Percentiles rank a stretch among this genome's conserved stretches.
phyloP scores from a whole-genome alignment of 2,113 vertebrate genomes.

The Dasyprocta punctata region DNA sequence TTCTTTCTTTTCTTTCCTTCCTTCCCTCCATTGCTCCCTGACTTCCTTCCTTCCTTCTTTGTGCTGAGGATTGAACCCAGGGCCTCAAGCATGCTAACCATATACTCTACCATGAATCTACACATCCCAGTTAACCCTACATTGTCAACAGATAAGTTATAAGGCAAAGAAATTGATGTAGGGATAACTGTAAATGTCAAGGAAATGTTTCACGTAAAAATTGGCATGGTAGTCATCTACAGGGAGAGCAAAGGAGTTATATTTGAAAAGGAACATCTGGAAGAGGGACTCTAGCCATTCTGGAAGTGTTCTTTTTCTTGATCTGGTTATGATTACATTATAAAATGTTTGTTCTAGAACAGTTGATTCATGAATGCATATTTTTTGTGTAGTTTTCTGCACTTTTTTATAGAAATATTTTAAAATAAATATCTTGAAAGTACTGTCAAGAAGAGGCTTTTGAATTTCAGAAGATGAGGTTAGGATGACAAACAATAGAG shows the following conservation, averaged over 20 bases:
- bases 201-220: background rate
- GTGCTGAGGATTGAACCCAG: too few species aligned
- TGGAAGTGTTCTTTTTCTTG: background rate
- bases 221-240: background rate
- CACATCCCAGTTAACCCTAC: background rate
- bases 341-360: background rate
- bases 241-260: background rate
- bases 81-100: background rate
- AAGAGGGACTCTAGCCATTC: background rate
- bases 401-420: background rate
- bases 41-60: background rate
- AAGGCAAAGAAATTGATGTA: background rate
- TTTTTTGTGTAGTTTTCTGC: background rate
- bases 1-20: background rate
- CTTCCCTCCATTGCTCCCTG: background rate
- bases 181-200: background rate
- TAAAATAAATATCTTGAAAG: background rate
- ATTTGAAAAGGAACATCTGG: background rate
- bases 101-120: background rate
- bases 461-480: background rate
- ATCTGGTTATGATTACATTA: background rate
- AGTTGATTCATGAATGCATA: background rate
- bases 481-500: background rate
- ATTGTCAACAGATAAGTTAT: background rate
- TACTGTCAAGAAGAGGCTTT: background rate